These are phyloP conservation scores for Limonius californicus DNA, from an alignment of 1,140 invertebrate genomes.

Conservation along the genomic window DNA sequence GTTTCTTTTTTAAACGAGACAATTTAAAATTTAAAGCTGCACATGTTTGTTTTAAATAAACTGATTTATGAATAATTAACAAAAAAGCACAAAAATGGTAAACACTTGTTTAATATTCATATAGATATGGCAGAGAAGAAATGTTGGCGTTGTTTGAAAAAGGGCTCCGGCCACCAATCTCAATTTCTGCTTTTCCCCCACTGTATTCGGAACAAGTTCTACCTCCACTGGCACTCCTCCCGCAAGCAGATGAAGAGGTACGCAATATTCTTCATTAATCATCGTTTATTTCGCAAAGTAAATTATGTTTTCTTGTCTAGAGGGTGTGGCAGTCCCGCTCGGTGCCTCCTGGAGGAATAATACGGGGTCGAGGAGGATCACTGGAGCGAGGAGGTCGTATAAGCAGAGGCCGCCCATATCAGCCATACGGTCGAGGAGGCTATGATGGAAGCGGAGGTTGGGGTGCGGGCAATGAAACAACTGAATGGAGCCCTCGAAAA, in stretches of 20 bases:
- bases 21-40: no score
- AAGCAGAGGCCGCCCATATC: slow-evolving; percentile 53
- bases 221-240: slow-evolving; percentile 70
- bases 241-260: slow-evolving; percentile 74
- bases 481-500: slow-evolving; percentile 63
- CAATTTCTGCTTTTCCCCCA: slow-evolving; percentile 59
- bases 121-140: slow-evolving; percentile 78
- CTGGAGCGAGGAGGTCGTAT: slow-evolving; percentile 42
- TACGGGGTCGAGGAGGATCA: slow-evolving; percentile 51
- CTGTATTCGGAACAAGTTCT: slow-evolving; percentile 73
- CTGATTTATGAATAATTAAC: no score
- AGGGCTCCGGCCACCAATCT: slow-evolving; percentile 62
- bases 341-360: slow-evolving; percentile 54
- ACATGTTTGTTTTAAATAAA: no score
- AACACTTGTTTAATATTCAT: neutral
- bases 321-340: slow-evolving; percentile 35
- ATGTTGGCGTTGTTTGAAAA: slow-evolving; percentile 80
- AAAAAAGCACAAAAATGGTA: neutral
- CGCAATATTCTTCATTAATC: no score
- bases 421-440: slow-evolving; percentile 55
- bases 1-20: no score
- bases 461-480: slow-evolving; percentile 60
- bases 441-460: slow-evolving; percentile 48
- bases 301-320: slow-evolving; percentile 17
- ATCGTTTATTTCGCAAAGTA: no score